These are phyloP conservation scores for human (Homo sapiens) DNA, from an alignment of 2,113 vertebrate genomes.

Conservation along the genomic window GRCh38 chr7:77185001-77185500, in stretches of 20 bases:
- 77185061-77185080: neutral
- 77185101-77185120: neutral
- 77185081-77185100: neutral
- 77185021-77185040: neutral
- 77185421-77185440: no score
- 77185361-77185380: neutral
- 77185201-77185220: neutral
- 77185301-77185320: neutral
- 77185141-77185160: neutral
- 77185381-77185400: neutral
- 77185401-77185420: neutral
- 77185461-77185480: no score
- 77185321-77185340: neutral
- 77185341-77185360: neutral
- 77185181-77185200: neutral
- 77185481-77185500: no score
- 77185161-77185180: neutral
- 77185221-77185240: slow-evolving; percentile 26
- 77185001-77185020: neutral
- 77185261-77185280: slow-evolving; percentile 19
- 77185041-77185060: neutral
- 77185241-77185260: neutral
- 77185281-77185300: neutral
- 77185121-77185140: neutral
- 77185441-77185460: no score